phyloP scores from a whole-genome alignment of 2,888 invertebrate species.

The Alentia gelatinosa region DNA sequence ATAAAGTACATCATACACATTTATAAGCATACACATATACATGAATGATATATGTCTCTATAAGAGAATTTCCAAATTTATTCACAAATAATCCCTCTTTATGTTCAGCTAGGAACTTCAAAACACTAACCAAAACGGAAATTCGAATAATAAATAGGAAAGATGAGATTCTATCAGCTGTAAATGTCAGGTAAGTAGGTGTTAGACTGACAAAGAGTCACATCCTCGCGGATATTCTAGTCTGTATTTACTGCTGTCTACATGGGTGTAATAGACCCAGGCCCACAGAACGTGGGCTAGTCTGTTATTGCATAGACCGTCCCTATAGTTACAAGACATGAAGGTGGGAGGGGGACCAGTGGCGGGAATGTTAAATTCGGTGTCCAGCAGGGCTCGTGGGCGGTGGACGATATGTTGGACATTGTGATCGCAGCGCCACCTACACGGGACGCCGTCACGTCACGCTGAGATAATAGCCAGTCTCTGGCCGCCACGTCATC shows the following conservation, averaged over 20 bases:
- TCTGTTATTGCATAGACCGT: neutral
- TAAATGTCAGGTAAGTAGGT: no score
- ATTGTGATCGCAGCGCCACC: neutral
- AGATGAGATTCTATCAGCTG: no score
- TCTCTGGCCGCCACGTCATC: neutral
- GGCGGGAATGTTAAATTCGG: neutral
- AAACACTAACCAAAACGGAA: no score
- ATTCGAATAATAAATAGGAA: no score
- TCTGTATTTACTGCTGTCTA: neutral
- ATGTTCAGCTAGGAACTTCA: no score
- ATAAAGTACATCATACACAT: no score
- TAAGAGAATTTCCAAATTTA: no score
- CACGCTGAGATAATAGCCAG: neutral
- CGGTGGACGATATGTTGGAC: neutral
- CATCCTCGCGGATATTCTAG: neutral
- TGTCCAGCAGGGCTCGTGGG: neutral
- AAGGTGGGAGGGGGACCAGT: neutral
- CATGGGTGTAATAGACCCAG: neutral
- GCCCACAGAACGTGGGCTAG: neutral
- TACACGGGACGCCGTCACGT: neutral
- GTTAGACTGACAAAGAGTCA: no score
- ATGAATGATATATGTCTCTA: no score
- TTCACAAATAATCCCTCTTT: no score
- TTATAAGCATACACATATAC: no score
- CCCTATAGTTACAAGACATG: neutral